These are phyloP conservation scores for Mechanitis mazaeus DNA, from an alignment of 2,888 invertebrate genomes.

Conservation along the genomic window DNA sequence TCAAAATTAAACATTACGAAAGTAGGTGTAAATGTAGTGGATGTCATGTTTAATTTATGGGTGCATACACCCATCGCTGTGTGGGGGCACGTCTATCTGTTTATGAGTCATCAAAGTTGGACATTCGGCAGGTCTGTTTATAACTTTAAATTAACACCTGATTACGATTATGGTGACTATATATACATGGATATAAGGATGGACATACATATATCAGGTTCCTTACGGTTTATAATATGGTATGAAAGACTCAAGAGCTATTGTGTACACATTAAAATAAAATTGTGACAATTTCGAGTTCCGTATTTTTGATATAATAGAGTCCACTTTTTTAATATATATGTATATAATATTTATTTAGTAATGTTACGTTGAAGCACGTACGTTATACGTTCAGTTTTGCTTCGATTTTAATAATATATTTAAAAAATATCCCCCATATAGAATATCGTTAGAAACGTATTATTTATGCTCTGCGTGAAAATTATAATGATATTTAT, in stretches of 20 bases:
- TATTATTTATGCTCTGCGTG: conserved; percentile 28
- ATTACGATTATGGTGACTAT: conserved; percentile 25
- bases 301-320: no score
- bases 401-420: no score
- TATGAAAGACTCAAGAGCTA: no score
- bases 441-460: conserved; percentile 25
- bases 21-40: conserved; percentile 41
- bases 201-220: no score
- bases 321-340: background rate
- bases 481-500: conserved; percentile 36
- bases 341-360: background rate
- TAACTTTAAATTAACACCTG: conserved; percentile 51
- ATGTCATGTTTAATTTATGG: conserved; percentile 44
- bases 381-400: no score
- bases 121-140: conserved; percentile 39
- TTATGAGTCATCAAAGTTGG: conserved; percentile 47
- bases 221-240: no score
- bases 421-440: background rate
- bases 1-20: conserved; percentile 50
- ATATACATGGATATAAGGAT: background rate
- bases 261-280: no score
- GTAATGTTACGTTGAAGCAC: no score
- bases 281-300: no score
- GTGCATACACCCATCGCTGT: conserved; percentile 38
- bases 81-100: conserved; percentile 37